Evolutionary conservation across 2,113 vertebrate species (phyloP).

Genomic region (Charina bottae): DNA sequence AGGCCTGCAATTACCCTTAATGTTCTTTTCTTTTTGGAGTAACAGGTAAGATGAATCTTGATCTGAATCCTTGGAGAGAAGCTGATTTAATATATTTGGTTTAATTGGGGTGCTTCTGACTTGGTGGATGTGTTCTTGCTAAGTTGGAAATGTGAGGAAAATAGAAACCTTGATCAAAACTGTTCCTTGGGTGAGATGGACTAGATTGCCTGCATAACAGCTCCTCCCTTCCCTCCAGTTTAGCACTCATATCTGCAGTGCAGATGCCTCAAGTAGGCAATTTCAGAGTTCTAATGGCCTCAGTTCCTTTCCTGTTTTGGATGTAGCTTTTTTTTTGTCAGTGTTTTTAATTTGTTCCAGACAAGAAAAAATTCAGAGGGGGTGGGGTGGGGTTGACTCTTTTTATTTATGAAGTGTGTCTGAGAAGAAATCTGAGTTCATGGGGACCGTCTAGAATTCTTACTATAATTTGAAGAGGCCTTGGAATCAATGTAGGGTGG

Average conservation of each 20-base stretch:
- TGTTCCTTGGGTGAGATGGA: background rate
- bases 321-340: background rate
- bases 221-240: background rate
- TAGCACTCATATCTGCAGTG: background rate
- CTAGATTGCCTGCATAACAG: background rate
- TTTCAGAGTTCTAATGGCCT: background rate
- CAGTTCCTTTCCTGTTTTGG: background rate
- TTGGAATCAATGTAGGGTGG: background rate
- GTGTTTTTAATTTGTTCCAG: background rate
- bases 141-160: background rate
- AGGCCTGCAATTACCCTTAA: background rate
- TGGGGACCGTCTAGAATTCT: background rate
- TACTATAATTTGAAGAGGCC: background rate
- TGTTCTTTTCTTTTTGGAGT: slow-evolving; percentile 10
- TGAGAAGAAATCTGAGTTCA: background rate
- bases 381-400: background rate
- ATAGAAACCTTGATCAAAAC: background rate
- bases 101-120: background rate
- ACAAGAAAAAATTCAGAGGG: background rate
- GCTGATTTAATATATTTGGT: slow-evolving; percentile 1
- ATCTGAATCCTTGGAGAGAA: background rate
- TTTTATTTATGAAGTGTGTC: background rate
- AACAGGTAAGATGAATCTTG: background rate
- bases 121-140: background rate
- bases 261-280: background rate